A percentile compares a stretch with the other conserved stretches of the same genome.
phyloP scores from a whole-genome alignment of 2,113 vertebrate genomes.

The Notiomystis cincta region DNA sequence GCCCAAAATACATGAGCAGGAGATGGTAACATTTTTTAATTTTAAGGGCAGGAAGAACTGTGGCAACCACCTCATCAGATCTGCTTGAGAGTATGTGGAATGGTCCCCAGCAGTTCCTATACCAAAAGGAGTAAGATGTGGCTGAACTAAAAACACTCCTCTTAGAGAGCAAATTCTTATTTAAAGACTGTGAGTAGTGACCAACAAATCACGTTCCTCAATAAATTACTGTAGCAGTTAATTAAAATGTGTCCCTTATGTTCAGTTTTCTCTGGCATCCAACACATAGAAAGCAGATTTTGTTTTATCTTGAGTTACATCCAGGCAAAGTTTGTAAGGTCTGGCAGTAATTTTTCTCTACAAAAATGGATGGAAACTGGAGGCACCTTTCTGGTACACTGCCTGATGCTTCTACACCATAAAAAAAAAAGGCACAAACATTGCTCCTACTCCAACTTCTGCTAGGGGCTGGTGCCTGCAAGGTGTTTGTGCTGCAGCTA shows the following conservation, averaged over 20 bases:
- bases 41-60: neutral
- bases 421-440: neutral
- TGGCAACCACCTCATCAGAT: neutral
- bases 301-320: neutral
- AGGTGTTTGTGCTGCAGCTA: neutral
- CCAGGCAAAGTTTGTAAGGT: neutral
- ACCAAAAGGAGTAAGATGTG: neutral
- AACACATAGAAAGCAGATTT: neutral
- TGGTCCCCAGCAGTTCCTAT: neutral
- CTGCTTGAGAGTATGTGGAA: neutral
- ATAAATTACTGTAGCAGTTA: constrained; percentile 21
- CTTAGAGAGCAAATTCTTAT: neutral
- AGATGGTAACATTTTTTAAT: neutral
- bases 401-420: neutral
- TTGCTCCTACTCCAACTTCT: neutral
- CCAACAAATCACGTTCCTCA: neutral
- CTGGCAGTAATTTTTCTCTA: neutral
- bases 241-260: neutral
- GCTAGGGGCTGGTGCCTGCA: neutral
- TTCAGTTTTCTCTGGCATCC: neutral
- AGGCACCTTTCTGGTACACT: neutral
- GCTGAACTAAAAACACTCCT: neutral
- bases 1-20: neutral
- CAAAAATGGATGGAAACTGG: neutral
- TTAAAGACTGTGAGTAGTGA: neutral